These are phyloP conservation scores for Dasyornis broadbenti DNA, from an alignment of 2,113 vertebrate species.

Conservation along the genomic window DNA sequence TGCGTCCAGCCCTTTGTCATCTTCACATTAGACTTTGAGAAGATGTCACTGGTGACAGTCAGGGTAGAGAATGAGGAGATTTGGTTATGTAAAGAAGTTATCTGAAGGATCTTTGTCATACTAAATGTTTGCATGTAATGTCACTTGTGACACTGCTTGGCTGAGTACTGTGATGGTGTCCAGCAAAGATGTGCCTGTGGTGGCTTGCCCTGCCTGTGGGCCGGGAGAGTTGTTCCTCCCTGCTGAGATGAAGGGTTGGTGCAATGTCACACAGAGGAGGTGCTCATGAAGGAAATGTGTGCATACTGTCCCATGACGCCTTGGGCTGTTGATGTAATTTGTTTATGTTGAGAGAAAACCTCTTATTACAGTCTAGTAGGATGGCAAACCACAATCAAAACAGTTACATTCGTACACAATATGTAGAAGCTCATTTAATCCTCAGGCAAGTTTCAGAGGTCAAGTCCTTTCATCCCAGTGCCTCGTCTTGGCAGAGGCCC, in stretches of 20 bases:
- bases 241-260: neutral
- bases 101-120: neutral
- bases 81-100: neutral
- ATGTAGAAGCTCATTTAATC: slow-evolving; percentile 36
- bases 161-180: neutral
- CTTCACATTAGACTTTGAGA: neutral
- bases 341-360: neutral
- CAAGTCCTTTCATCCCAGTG: neutral
- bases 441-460: slow-evolving; percentile 11
- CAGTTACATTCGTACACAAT: neutral
- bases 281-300: neutral
- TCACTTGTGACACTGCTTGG: neutral
- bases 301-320: fast-evolving
- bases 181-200: neutral
- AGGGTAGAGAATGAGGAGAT: neutral
- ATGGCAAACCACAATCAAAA: slow-evolving; percentile 33
- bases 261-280: neutral
- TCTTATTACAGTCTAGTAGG: neutral
- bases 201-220: neutral
- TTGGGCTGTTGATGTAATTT: neutral
- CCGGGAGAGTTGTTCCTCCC: neutral
- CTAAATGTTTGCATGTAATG: neutral
- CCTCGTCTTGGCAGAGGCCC: neutral
- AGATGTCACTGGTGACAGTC: neutral
- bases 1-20: neutral